Evolutionary conservation across 2,888 invertebrate species (phyloP).

Genomic region (Platycheirus albimanus): DNA sequence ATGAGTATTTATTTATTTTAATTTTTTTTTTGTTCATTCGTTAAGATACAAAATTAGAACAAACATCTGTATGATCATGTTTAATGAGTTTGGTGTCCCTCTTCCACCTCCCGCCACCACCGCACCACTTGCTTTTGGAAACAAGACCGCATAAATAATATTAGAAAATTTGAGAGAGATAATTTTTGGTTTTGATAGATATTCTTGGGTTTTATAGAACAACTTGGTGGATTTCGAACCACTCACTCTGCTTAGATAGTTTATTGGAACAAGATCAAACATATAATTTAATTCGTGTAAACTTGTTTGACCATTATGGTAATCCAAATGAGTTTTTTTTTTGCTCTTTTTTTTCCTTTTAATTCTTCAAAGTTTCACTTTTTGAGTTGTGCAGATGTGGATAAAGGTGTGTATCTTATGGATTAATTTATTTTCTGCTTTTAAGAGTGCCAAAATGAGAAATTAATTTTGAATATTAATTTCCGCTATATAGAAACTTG

Average conservation of each 20-base stretch:
- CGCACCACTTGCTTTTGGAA: neutral
- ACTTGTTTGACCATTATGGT: constrained; percentile 53
- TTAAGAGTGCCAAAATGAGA: neutral
- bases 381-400: constrained; percentile 15
- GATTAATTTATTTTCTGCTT: neutral
- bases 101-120: neutral
- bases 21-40: too few relatives aligned
- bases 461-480: constrained; percentile 35
- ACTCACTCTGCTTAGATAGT: constrained; percentile 1
- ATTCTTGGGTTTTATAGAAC: constrained; percentile 38
- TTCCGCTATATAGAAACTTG: constrained; percentile 37
- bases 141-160: constrained; percentile 13
- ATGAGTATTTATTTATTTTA: too few relatives aligned
- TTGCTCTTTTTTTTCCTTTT: neutral
- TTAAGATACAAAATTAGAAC: constrained; percentile 24
- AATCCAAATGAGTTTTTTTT: constrained; percentile 28
- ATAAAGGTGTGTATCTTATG: neutral
- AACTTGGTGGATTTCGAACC: neutral
- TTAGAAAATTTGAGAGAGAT: constrained; percentile 40
- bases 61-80: constrained; percentile 24
- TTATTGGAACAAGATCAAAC: constrained; percentile 58
- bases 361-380: constrained; percentile 50
- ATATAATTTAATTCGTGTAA: constrained; percentile 41
- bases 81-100: constrained; percentile 37
- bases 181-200: constrained; percentile 36